Percentiles rank a stretch among this genome's conserved stretches.
These are phyloP conservation scores for Palaemon carinicauda DNA, from an alignment of 1,140 invertebrate species.

Conservation along the genomic window DNA sequence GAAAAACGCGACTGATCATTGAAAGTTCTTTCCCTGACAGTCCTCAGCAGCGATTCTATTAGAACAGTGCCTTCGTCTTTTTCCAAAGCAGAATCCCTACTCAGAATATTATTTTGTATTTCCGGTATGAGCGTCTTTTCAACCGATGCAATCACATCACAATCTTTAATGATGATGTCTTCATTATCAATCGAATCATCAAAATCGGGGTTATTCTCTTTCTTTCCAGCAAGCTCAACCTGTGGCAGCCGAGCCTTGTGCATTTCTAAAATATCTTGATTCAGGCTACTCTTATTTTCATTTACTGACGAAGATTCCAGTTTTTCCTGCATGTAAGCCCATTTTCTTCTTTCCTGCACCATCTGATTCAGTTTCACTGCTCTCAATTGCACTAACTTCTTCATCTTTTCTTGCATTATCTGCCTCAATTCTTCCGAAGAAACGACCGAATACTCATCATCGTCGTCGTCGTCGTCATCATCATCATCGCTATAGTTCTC, in stretches of 20 bases:
- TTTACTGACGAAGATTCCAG: not conserved
- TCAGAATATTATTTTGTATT: not conserved
- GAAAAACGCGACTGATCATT: no score
- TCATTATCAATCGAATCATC: no score
- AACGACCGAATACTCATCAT: not conserved
- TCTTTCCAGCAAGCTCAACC: not conserved
- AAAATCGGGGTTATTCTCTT: no score
- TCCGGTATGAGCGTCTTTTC: not conserved
- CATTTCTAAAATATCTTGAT: not conserved
- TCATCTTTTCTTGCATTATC: conserved; percentile 38
- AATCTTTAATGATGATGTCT: no score
- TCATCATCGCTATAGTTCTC: conserved; percentile 15
- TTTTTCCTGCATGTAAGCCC: conserved; percentile 41
- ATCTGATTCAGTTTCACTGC: conserved; percentile 40
- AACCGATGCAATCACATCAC: no score
- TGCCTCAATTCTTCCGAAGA: conserved; percentile 15
- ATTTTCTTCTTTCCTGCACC: conserved; percentile 36
- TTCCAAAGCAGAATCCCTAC: not conserved
- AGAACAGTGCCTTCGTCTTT: no score
- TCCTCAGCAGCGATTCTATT: no score
- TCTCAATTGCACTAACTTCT: conserved; percentile 8
- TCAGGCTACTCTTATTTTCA: not conserved
- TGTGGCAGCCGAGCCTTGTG: not conserved
- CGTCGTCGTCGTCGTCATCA: not conserved
- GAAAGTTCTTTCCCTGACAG: no score